A percentile compares a stretch with the other conserved stretches of the same genome.
These are phyloP conservation scores for Astreopora myriophthalma DNA, from an alignment of 64 coral and sea anemone genomes.

Conservation along the genomic window DNA sequence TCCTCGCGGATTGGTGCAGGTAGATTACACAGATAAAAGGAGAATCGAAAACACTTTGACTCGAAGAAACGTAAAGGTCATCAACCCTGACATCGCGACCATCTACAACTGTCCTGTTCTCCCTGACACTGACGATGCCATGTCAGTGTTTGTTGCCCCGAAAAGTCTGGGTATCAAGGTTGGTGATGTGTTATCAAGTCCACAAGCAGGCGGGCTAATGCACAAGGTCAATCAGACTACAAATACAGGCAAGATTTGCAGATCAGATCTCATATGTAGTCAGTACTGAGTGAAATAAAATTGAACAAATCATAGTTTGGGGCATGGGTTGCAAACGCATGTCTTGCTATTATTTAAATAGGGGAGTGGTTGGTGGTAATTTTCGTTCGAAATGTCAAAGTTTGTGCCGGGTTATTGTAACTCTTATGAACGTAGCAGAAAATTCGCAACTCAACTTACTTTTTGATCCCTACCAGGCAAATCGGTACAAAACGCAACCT, in stretches of 20 bases:
- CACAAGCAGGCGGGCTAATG: conserved; percentile 69
- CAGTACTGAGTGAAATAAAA: no score
- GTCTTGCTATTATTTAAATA: no score
- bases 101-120: conserved; percentile 65
- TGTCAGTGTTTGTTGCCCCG: conserved; percentile 33
- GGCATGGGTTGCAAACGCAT: no score
- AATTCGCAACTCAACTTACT: no score
- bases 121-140: not conserved
- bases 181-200: conserved; percentile 51
- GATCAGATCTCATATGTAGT: no score
- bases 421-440: no score
- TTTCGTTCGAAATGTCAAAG: no score
- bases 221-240: conserved; percentile 39
- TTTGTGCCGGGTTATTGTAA: no score
- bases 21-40: conserved; percentile 33
- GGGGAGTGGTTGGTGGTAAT: no score
- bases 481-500: no score
- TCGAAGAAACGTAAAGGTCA: conserved; percentile 44
- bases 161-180: not conserved
- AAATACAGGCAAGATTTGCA: not conserved
- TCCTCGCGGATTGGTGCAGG: conserved; percentile 32
- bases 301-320: no score
- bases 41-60: conserved; percentile 39
- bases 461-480: no score
- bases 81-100: conserved; percentile 39